Base-by-base conservation (phyloP, 2,797 vertebrate species). In the Rhinatrema bivittatum region DNA sequence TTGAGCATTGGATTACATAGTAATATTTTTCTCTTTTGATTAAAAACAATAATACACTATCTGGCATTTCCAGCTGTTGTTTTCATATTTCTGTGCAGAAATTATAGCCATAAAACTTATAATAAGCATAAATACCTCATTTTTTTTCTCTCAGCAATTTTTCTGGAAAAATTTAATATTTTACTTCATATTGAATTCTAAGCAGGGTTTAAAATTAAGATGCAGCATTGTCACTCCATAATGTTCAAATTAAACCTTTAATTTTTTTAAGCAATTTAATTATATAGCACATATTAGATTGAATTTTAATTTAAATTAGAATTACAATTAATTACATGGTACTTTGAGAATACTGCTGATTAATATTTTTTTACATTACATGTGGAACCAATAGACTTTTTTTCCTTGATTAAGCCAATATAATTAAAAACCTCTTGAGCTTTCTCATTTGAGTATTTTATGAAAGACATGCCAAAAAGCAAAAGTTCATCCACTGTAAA, bases 191-290 rank as follows among this genome's bases (percentile, higher is more conserved):
- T 27, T 19, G 20, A 27, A 53, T 41, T 44, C 22, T 13, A 32
- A 25, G 25, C 35, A 37, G 1, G 10, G 3, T 25, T 42, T 50
- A 46, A 55, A 50, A 48, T 10, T 52, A 14, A 46, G 7, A 44
- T 36, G n/a, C 43, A 40, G 19, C 1, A 4, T 39, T 55, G 26
- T 30, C 1, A 36, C 57, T 68, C 41, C 26, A 21, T 46, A 60
- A 48, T 42, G 4, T 45, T 60, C 19, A 54, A 56, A 46, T 20
- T 65, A 45, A 62, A 40, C 17, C 25, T 34, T 29, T 18, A 22
- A 25, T 42, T 62, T 61, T 66, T 43, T 10, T 24, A 36, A 63
- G 10, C 10, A 50, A 18, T 54, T 38, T 55, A 54, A 64, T 63
- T 58, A 25, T 13, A 4, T 44, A 50, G 7, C 20, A 36, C 62